Conservation (phyloP, 2,797 vertebrate genomes). For the Acipenser transmontanus region DNA sequence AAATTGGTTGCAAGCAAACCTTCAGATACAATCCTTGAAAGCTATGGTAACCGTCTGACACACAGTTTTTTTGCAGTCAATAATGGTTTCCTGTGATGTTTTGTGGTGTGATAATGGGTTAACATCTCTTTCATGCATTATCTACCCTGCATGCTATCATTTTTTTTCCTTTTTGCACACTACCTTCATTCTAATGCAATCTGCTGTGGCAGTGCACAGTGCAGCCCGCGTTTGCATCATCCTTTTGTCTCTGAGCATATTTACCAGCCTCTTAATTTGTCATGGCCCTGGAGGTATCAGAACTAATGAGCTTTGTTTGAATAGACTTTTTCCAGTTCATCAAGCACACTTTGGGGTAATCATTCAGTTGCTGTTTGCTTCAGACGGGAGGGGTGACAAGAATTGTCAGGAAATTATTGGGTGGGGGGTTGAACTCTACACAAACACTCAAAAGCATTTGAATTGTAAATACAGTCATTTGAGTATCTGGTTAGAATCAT, state of each 20-base stretch:
- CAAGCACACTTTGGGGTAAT: conserved; percentile 80
- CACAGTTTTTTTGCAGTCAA: conserved; percentile 31
- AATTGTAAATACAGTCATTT: conserved; percentile 13
- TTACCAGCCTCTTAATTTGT: conserved; percentile 75
- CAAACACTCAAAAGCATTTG: conserved; percentile 13
- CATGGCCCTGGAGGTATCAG: conserved; percentile 77
- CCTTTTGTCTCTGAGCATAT: conserved; percentile 68
- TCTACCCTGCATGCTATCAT: conserved; percentile 7
- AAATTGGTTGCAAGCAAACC: conserved; percentile 13
- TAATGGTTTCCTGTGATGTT: conserved; percentile 30
- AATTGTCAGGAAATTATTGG: conserved; percentile 61
- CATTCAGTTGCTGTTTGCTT: conserved; percentile 75
- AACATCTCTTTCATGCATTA: conserved; percentile 29
- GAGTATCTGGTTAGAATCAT: neutral
- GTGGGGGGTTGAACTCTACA: conserved; percentile 38
- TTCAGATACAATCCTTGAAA: conserved; percentile 34
- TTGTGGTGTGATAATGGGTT: conserved; percentile 30
- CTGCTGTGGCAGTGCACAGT: conserved; percentile 56
- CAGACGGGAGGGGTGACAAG: conserved; percentile 63
- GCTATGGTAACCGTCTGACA: conserved; percentile 36
- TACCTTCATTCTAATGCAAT: conserved; percentile 24
- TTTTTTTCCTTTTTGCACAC: neutral
- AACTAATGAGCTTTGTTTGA: conserved; percentile 83
- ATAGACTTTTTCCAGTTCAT: conserved; percentile 84
- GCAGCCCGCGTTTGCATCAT: conserved; percentile 49